Percentiles rank a stretch among this genome's conserved stretches.
These are phyloP conservation scores for Chalcosyrphus nemorum DNA, from an alignment of 2,888 invertebrate genomes.

Conservation along the genomic window DNA sequence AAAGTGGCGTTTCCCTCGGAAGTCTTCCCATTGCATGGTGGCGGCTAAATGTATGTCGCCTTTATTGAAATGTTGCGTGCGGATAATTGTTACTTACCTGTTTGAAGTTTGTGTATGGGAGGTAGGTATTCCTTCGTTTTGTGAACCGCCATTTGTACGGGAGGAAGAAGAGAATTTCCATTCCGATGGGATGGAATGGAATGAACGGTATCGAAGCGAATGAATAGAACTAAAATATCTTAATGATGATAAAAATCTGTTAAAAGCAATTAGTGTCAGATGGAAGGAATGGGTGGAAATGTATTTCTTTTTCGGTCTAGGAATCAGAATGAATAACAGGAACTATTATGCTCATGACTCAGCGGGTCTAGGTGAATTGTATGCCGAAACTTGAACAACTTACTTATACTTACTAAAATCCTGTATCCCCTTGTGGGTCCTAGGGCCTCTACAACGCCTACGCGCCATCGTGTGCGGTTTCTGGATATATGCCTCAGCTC, in stretches of 20 bases:
- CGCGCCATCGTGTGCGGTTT: too few relatives aligned
- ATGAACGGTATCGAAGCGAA: background rate
- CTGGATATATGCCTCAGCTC: too few relatives aligned
- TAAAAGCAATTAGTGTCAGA: background rate
- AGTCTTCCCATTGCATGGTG: conserved; percentile 42
- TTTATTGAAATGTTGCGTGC: conserved; percentile 82
- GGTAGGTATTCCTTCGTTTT: too few relatives aligned
- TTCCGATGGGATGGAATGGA: conserved; percentile 3
- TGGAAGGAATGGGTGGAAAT: background rate
- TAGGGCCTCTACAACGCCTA: too few relatives aligned
- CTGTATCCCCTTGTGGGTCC: too few relatives aligned
- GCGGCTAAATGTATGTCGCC: conserved; percentile 76
- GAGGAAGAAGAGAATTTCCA: background rate
- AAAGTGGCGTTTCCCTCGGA: conserved; percentile 17
- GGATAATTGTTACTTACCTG: conserved; percentile 78
- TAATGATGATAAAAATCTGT: background rate
- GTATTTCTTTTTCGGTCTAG: background rate
- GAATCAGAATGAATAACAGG: too few relatives aligned
- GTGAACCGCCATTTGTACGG: conserved; percentile 47
- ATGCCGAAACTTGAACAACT: too few relatives aligned
- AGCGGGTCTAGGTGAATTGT: too few relatives aligned
- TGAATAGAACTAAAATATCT: conserved; percentile 12
- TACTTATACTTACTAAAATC: too few relatives aligned
- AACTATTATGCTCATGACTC: too few relatives aligned
- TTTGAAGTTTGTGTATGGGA: conserved; percentile 30